These are phyloP conservation scores for Phylloscopus trochilus DNA, from an alignment of 2,113 vertebrate species.

Conservation along the genomic window DNA sequence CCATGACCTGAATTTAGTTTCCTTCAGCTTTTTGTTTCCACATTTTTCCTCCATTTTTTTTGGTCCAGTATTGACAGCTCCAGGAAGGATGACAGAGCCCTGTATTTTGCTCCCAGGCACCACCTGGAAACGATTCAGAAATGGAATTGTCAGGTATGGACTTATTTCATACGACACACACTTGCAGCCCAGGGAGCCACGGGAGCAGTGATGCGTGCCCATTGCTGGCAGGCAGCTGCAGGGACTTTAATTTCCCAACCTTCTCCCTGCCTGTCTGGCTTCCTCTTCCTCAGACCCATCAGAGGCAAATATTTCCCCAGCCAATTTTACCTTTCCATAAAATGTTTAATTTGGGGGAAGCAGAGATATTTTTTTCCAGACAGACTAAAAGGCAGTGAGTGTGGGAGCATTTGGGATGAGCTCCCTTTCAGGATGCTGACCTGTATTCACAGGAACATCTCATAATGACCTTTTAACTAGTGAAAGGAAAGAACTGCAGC, in stretches of 20 bases:
- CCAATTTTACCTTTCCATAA: not conserved
- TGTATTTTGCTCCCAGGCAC: not conserved
- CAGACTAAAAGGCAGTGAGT: not conserved
- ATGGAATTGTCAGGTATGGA: not conserved
- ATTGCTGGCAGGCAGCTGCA: not conserved
- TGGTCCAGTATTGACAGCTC: not conserved
- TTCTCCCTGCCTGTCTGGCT: not conserved
- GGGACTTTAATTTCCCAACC: not conserved
- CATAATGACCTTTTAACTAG: not conserved
- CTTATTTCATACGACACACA: rapidly evolving
- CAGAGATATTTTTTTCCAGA: not conserved
- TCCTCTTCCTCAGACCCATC: not conserved
- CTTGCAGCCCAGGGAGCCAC: not conserved
- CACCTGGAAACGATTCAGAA: not conserved
- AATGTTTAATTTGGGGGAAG: not conserved
- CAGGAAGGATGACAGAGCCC: not conserved
- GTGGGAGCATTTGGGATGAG: not conserved
- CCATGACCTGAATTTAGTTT: not conserved
- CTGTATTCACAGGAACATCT: not conserved
- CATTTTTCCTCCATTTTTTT: not conserved
- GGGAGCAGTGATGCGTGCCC: not conserved
- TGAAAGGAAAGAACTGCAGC: not conserved
- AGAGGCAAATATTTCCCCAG: not conserved
- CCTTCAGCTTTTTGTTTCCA: not conserved
- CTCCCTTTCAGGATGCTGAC: not conserved